These are phyloP conservation scores for Saguinus midas DNA, from an alignment of 2,113 vertebrate genomes.

Conservation along the genomic window DNA sequence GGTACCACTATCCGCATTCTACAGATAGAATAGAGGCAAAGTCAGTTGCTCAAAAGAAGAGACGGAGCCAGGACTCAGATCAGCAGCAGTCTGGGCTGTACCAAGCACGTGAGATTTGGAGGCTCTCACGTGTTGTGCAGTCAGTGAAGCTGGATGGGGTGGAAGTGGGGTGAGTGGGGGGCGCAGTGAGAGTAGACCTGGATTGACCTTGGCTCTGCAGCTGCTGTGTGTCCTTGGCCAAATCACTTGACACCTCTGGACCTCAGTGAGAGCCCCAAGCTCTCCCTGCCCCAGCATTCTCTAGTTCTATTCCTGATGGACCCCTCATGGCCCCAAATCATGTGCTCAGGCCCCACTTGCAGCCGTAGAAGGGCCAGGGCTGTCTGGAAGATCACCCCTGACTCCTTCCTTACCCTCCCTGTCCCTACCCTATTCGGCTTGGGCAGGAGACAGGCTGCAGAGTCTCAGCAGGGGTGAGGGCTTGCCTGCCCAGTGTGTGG, in stretches of 20 bases:
- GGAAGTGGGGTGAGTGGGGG: fast-evolving
- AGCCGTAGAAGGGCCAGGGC: neutral
- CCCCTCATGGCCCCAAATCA: neutral
- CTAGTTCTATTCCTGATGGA: neutral
- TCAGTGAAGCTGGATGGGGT: fast-evolving
- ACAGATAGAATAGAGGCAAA: neutral
- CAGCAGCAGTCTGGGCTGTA: neutral
- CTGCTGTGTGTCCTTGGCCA: neutral
- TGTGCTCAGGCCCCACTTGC: neutral
- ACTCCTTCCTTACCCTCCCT: no score
- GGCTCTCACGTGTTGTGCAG: fast-evolving
- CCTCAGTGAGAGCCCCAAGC: neutral
- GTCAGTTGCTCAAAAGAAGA: neutral
- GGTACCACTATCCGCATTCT: neutral
- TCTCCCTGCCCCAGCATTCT: neutral
- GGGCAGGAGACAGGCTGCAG: neutral
- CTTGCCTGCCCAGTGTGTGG: neutral
- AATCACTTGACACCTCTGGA: neutral
- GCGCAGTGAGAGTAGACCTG: neutral
- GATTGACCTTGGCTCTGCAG: neutral
- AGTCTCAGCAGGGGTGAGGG: neutral
- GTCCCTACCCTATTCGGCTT: neutral
- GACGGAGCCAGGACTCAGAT: neutral
- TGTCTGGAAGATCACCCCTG: neutral
- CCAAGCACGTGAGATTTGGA: neutral